Conservation (phyloP, 30 jellyfish, hydroid and myxozoan species). For the Catostylus mosaicus region DNA sequence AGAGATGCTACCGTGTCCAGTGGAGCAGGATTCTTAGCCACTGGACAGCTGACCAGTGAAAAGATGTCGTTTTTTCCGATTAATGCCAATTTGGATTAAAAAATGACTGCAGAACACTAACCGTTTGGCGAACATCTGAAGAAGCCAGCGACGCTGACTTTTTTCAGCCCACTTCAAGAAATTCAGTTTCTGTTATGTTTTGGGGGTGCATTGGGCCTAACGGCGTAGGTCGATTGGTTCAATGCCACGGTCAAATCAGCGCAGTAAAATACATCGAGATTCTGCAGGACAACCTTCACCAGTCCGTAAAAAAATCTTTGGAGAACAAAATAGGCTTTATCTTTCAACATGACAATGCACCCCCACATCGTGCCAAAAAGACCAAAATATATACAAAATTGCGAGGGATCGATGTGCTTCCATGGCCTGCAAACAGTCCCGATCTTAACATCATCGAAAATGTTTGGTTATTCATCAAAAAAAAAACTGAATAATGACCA, state of each 20-base stretch:
- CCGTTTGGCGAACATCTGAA: not conserved
- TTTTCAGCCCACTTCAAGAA: conserved; percentile 15
- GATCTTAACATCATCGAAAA: too few relatives aligned
- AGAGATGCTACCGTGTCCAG: too few relatives aligned
- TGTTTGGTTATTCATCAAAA: too few relatives aligned
- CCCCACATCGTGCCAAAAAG: too few relatives aligned
- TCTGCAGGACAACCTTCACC: too few relatives aligned
- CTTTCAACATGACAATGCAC: conserved; percentile 15
- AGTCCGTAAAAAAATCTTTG: not conserved
- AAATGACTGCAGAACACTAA: conserved; percentile 9
- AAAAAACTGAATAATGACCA: not conserved
- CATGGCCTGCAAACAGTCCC: too few relatives aligned
- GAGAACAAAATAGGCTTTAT: conserved; percentile 9
- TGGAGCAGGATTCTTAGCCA: too few relatives aligned
- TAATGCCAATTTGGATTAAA: too few relatives aligned
- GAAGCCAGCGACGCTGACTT: not conserved
- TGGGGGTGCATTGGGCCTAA: too few relatives aligned
- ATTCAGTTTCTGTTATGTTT: conserved; percentile 9
- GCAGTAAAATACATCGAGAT: conserved; percentile 13
- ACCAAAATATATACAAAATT: not conserved
- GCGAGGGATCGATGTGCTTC: not conserved
- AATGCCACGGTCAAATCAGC: conserved; percentile 13
- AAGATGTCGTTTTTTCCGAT: not conserved
- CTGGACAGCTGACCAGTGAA: not conserved
- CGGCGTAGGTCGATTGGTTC: conserved; percentile 12